Evolutionary conservation across 2,888 invertebrate genomes (phyloP).

Genomic region (Hetaerina titia): DNA sequence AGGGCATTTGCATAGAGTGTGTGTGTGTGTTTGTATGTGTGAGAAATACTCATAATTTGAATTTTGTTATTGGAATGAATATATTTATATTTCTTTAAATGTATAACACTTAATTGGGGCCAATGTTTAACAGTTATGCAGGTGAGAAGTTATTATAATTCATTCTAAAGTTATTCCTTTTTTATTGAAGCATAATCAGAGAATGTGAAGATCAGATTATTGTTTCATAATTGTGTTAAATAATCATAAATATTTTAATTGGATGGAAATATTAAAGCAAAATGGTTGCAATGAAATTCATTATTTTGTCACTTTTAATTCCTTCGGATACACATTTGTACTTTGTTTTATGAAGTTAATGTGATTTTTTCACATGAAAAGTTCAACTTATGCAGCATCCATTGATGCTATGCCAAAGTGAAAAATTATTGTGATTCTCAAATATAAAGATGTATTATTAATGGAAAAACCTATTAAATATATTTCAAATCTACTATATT

Average conservation of each 20-base stretch:
- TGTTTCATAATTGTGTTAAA: too few species aligned
- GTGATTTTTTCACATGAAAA: not conserved
- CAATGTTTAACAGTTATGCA: not conserved
- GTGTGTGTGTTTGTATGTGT: not conserved
- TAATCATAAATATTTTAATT: too few species aligned
- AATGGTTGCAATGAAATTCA: too few species aligned
- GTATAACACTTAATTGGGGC: not conserved
- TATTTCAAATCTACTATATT: not conserved
- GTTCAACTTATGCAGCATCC: not conserved
- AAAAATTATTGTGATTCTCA: conserved; percentile 6
- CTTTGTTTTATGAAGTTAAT: not conserved
- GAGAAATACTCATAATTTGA: not conserved
- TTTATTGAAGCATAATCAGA: not conserved
- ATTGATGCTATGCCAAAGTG: not conserved
- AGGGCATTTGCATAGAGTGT: too few species aligned
- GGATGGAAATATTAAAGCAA: too few species aligned
- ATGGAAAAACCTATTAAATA: not conserved
- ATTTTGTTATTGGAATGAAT: not conserved
- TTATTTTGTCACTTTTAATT: not conserved
- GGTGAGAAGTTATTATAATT: not conserved
- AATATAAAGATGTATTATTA: not conserved
- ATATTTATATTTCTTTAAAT: not conserved
- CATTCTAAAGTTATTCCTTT: not conserved
- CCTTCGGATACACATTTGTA: not conserved
- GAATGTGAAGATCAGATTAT: not conserved